Evolutionary conservation across 2,888 invertebrate genomes (phyloP).

Genomic region (Drosophila subquinaria): DNA sequence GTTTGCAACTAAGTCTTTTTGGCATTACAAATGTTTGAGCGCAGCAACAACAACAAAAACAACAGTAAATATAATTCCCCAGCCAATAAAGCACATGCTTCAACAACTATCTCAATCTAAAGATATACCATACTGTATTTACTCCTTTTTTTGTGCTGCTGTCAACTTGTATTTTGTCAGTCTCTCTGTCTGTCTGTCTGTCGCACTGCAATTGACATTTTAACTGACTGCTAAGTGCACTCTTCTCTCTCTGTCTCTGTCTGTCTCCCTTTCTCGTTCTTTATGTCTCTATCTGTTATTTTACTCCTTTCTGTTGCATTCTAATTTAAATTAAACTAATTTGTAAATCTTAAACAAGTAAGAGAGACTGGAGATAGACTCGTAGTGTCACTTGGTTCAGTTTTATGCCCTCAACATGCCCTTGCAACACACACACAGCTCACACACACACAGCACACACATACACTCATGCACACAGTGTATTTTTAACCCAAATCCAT

Average conservation of each 20-base stretch:
- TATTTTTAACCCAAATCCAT: constrained; percentile 82
- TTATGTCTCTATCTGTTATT: background rate
- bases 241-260: background rate
- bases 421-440: constrained; percentile 51
- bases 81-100: constrained; percentile 9
- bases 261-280: background rate
- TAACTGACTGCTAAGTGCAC: constrained; percentile 67
- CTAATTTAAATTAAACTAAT: constrained; percentile 80
- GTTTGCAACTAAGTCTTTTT: constrained; percentile 21
- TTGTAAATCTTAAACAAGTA: constrained; percentile 71
- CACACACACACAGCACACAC: constrained; percentile 11
- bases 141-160: constrained; percentile 16
- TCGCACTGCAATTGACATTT: constrained; percentile 62
- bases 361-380: constrained; percentile 7
- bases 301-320: constrained; percentile 46
- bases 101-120: constrained; percentile 15
- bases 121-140: background rate
- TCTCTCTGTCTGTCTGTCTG: constrained; percentile 5
- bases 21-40: constrained; percentile 24
- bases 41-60: background rate
- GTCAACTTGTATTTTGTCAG: constrained; percentile 15
- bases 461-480: constrained; percentile 33
- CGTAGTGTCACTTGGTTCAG: constrained; percentile 38
- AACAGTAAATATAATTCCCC: constrained; percentile 11
- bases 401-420: constrained; percentile 73